Percentiles rank a stretch among this genome's conserved stretches.
These are phyloP conservation scores for Diabrotica balteata DNA, from an alignment of 2,888 invertebrate genomes.

Conservation along the genomic window DNA sequence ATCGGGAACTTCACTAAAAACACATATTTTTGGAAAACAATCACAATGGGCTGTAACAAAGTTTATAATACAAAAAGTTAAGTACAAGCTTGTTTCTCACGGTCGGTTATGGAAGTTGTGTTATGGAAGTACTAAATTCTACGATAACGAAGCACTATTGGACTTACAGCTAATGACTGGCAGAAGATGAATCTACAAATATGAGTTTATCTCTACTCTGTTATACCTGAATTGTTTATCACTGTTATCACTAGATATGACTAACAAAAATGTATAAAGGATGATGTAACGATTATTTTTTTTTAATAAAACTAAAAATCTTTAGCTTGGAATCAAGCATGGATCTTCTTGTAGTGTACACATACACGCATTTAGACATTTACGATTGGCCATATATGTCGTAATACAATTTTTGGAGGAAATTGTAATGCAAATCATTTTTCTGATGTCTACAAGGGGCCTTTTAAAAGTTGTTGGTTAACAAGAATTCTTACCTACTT, in stretches of 20 bases:
- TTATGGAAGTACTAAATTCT: constrained; percentile 46
- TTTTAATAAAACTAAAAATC: neutral
- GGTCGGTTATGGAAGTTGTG: constrained; percentile 45
- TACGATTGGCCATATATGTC: too few relatives aligned
- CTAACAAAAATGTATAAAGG: constrained; percentile 32
- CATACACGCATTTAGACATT: too few relatives aligned
- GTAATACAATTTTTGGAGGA: too few relatives aligned
- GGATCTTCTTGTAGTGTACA: too few relatives aligned
- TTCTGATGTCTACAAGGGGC: too few relatives aligned
- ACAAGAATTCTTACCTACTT: too few relatives aligned
- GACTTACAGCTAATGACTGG: constrained; percentile 48
- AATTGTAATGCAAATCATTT: too few relatives aligned
- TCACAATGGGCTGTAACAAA: constrained; percentile 2
- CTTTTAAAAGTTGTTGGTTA: too few relatives aligned
- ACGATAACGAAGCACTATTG: constrained; percentile 46
- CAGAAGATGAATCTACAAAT: constrained; percentile 31
- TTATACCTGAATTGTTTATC: constrained; percentile 47
- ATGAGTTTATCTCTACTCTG: constrained; percentile 22
- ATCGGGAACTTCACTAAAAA: too few relatives aligned
- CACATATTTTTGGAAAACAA: constrained; percentile 2
- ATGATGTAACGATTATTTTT: constrained; percentile 21
- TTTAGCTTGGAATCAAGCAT: too few relatives aligned
- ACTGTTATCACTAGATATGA: constrained; percentile 40
- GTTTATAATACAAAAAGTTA: constrained; percentile 13
- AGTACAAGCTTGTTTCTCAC: constrained; percentile 4